phyloP scores from a whole-genome alignment of 1,140 invertebrate genomes.

The honey bee (Apis mellifera) region Amel_HAv3.1 CM009946.2:6401501-6402000 shows the following conservation, averaged over 20 bases:
- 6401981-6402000: background rate
- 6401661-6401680: background rate
- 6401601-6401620: too few species aligned
- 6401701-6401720: background rate
- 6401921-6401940: background rate
- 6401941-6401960: conserved; percentile 25
- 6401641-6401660: background rate
- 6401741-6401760: background rate
- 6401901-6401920: too few species aligned
- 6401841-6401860: background rate
- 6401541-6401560: too few species aligned
- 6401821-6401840: conserved; percentile 4
- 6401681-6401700: background rate
- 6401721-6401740: conserved; percentile 1
- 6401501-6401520: background rate
- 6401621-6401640: background rate
- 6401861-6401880: background rate
- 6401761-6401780: background rate
- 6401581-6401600: too few species aligned
- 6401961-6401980: background rate
- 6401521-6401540: background rate
- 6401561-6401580: too few species aligned
- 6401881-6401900: background rate
- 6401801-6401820: background rate
- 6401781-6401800: conserved; percentile 7